A percentile compares a stretch with the other conserved stretches of the same genome.
Evolutionary conservation across 1,140 invertebrate genomes (phyloP).

Genomic region (Phortica variegata): DNA sequence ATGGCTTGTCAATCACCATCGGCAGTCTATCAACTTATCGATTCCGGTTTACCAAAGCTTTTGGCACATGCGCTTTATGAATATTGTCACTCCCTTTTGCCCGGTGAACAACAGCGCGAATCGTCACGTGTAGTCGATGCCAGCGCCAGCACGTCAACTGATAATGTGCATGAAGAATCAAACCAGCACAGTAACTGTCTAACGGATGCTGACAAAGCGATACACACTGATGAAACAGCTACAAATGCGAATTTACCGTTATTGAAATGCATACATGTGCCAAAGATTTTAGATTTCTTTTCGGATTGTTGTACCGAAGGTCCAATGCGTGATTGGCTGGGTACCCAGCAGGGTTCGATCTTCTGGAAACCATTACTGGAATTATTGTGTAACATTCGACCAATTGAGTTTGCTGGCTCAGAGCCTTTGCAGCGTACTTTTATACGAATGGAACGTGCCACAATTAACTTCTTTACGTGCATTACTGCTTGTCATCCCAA

Average conservation of each 20-base stretch:
- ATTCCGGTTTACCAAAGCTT: conserved; percentile 73
- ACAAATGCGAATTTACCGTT: conserved; percentile 15
- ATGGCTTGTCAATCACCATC: conserved; percentile 74
- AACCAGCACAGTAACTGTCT: conserved; percentile 28
- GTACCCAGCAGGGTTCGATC: conserved; percentile 70
- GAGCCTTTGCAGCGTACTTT: conserved; percentile 62
- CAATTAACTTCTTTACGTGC: conserved; percentile 73
- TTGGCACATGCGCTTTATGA: conserved; percentile 64
- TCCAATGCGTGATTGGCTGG: conserved; percentile 83
- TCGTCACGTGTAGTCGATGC: conserved; percentile 6
- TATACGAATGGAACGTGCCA: conserved; percentile 70
- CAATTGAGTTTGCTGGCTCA: conserved; percentile 54
- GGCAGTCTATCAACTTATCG: conserved; percentile 72
- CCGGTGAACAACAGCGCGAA: conserved; percentile 14
- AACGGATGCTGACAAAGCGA: conserved; percentile 60
- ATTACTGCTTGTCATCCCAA: conserved; percentile 81
- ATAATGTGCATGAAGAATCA: neutral
- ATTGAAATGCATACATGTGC: conserved; percentile 50
- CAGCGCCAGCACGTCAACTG: conserved; percentile 8
- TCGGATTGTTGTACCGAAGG: conserved; percentile 77
- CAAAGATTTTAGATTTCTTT: conserved; percentile 77
- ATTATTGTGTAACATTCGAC: conserved; percentile 66
- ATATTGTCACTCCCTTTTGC: conserved; percentile 57
- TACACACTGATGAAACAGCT: conserved; percentile 19
- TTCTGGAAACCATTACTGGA: conserved; percentile 83